Percentiles rank a stretch among this genome's conserved stretches.
These are phyloP conservation scores for Azemiops feae DNA, from an alignment of 2,113 vertebrate species.

Conservation along the genomic window DNA sequence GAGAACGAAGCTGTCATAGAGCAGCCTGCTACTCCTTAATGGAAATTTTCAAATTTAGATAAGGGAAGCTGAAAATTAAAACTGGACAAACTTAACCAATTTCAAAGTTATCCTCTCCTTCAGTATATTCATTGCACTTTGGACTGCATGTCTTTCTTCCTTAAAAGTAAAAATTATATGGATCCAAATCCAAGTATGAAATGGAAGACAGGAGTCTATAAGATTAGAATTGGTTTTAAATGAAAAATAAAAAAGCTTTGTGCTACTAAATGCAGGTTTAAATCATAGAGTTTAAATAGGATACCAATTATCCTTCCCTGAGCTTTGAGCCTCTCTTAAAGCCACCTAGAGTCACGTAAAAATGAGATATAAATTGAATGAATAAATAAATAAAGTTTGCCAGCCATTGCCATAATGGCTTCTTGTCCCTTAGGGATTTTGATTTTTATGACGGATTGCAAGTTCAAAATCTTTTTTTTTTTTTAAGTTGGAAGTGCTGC, in stretches of 20 bases:
- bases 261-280: background rate
- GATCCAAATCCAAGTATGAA: conserved; percentile 12
- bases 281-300: background rate
- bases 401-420: conserved; percentile 3
- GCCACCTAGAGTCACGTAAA: background rate
- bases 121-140: background rate
- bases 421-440: background rate
- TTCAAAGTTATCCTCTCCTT: background rate
- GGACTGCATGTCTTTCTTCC: background rate
- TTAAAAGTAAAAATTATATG: background rate
- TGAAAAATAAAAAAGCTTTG: background rate
- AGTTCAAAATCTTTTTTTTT: conserved; percentile 13
- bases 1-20: background rate
- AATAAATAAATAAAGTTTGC: conserved; percentile 10
- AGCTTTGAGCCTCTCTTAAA: background rate
- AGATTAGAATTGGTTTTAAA: conserved; percentile 9
- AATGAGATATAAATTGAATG: background rate
- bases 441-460: conserved; percentile 7
- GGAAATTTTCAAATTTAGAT: background rate
- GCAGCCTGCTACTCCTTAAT: background rate
- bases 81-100: background rate
- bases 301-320: conserved; percentile 7
- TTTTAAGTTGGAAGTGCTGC: conserved; percentile 2
- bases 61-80: background rate
- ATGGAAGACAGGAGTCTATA: background rate